Conservation (phyloP, 2,113 vertebrate genomes). For the Upupa epops region DNA sequence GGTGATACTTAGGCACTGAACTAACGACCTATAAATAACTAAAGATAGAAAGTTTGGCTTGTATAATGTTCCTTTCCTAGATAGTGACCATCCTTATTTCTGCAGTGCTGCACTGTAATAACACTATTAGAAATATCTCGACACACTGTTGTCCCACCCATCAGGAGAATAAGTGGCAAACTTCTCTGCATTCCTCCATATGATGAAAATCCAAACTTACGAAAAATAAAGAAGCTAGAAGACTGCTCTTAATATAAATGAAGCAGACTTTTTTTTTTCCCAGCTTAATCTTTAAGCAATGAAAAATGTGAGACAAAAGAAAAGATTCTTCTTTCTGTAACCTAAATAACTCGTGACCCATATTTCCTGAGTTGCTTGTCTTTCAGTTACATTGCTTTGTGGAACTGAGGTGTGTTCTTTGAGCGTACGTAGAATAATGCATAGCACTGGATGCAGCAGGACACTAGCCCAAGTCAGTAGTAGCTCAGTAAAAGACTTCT, state of each 20-base stretch:
- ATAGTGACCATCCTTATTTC: not conserved
- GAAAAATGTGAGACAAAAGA: not conserved
- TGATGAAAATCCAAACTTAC: not conserved
- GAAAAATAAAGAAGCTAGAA: not conserved
- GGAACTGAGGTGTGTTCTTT: not conserved
- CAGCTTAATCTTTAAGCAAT: not conserved
- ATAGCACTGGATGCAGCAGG: not conserved
- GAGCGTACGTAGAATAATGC: not conserved
- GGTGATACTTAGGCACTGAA: not conserved
- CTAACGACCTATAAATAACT: not conserved
- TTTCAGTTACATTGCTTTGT: not conserved
- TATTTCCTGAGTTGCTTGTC: not conserved
- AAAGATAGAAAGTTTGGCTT: not conserved
- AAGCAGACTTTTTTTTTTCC: not conserved
- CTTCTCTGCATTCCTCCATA: not conserved
- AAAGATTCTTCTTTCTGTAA: not conserved
- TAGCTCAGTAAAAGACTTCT: not conserved
- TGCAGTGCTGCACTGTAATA: not conserved
- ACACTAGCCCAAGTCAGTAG: not conserved
- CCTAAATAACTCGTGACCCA: no score
- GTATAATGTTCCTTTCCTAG: not conserved
- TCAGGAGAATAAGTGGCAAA: not conserved
- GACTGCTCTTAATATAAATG: not conserved
- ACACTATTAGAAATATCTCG: not conserved
- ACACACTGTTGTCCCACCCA: rapidly evolving